Percentiles rank a stretch among this genome's conserved stretches.
phyloP scores from a whole-genome alignment of 2,113 vertebrate species.

The Rhynchomys soricoides region DNA sequence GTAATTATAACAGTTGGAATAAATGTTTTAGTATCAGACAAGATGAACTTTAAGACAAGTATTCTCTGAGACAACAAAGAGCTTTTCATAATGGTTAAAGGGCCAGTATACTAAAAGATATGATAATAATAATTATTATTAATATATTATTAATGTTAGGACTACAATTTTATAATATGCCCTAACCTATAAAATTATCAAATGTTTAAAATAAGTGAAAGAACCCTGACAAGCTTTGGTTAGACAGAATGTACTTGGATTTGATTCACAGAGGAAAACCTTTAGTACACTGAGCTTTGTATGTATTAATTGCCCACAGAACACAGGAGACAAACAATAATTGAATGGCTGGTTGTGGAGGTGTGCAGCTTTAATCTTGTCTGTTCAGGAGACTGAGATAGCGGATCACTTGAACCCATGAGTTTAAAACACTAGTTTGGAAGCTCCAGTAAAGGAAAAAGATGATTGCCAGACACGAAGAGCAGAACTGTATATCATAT shows the following conservation, averaged over 20 bases:
- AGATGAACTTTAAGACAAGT: background rate
- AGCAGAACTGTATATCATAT: background rate
- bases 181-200: background rate
- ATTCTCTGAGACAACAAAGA: too few relatives aligned
- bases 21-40: background rate
- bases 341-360: background rate
- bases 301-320: background rate
- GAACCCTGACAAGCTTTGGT: background rate
- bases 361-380: background rate
- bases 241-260: background rate
- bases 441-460: background rate
- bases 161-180: background rate
- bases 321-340: background rate
- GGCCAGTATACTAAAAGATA: background rate
- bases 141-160: background rate
- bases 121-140: background rate
- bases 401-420: background rate
- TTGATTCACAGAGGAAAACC: background rate
- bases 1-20: background rate
- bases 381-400: background rate
- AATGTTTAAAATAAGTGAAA: background rate
- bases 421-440: background rate
- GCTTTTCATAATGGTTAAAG: background rate
- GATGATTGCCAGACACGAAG: background rate
- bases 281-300: background rate